These are phyloP conservation scores for Aptenodytes forsteri DNA, from an alignment of 2,113 vertebrate genomes.

Conservation along the genomic window DNA sequence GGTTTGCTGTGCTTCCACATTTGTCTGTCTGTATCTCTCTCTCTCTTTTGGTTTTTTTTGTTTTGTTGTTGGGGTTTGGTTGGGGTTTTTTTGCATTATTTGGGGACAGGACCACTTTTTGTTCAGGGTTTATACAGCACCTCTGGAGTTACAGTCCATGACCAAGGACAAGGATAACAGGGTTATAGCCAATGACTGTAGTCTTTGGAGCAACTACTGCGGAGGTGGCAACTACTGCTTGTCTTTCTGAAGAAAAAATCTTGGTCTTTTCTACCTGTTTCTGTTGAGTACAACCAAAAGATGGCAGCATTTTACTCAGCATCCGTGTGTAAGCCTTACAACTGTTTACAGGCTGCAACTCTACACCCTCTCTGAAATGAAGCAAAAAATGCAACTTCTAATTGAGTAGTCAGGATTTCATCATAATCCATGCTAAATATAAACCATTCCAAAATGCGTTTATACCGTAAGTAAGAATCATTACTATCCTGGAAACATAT, in stretches of 20 bases:
- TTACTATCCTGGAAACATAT: not conserved
- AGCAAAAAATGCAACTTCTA: not conserved
- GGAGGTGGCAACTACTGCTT: not conserved
- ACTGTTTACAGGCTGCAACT: not conserved
- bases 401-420: not conserved
- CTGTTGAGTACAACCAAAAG: conserved; percentile 20
- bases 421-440: not conserved
- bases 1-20: not conserved
- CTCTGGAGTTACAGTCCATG: not conserved
- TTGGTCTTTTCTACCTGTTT: not conserved
- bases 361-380: not conserved
- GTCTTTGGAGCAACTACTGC: not conserved
- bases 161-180: rapidly evolving
- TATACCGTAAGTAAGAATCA: not conserved
- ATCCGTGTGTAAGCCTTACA: not conserved
- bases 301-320: conserved; percentile 58
- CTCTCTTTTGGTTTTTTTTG: not conserved
- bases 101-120: not conserved
- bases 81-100: not conserved
- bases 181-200: rapidly evolving
- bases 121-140: not conserved
- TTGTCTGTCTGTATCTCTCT: not conserved
- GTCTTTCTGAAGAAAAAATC: not conserved
- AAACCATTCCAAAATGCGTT: not conserved
- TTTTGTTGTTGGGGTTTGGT: too few species aligned